Evolutionary conservation across 2,797 vertebrate species (phyloP), one percentile per base, ranked within the genome.

Genomic region (Amphiprion clarkii): DNA sequence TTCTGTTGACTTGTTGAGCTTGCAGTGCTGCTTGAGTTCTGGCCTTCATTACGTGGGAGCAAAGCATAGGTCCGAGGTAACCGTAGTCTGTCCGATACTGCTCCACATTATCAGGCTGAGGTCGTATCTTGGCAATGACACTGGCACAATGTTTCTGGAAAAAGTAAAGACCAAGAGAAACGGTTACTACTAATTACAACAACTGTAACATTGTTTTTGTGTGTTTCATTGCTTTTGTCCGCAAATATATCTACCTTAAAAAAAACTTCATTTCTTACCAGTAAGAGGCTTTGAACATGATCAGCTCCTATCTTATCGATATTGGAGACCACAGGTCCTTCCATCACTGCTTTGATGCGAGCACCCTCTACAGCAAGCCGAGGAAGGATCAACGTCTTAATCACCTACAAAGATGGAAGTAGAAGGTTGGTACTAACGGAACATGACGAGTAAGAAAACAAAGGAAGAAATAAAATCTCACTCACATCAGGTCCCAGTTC

Each of bases 241-340:
- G 39, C 13, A 79, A 57, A 48, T 55, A 1, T 12, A 29, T 49
- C 1, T 33, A 40, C 10, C n/a, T 58, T 23, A 46, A 6, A 51
- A 0, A 68, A 12, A 31, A 63, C 0, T 3, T n/a, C 0, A 31
- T 67, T 62, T 25, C 13, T 95, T 93, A 98, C 97, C 96, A 98
- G 89, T 66, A 98, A 89, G 48, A 99, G 96, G 76, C 95, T 99
- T 84, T 98, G 97, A 57, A 99, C 97, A 0, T 98, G 97, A 83
- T 99, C 97, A 0, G 97, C 97, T n/a, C 97, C 97, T 0, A 97
- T 99, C 80, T 96, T 96, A 88, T 99, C 97, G 0, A 99, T 98
- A 85, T 96, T 98, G 83, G 97, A 97, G 67, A 99, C 85, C 23
- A 98, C 95, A 0, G 95, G 96, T 33, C 97, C 97, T 27, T 98